A percentile compares a stretch with the other conserved stretches of the same genome.
Evolutionary conservation across 2,113 vertebrate species (phyloP).

Genomic region (Cyprinodon tularosa): DNA sequence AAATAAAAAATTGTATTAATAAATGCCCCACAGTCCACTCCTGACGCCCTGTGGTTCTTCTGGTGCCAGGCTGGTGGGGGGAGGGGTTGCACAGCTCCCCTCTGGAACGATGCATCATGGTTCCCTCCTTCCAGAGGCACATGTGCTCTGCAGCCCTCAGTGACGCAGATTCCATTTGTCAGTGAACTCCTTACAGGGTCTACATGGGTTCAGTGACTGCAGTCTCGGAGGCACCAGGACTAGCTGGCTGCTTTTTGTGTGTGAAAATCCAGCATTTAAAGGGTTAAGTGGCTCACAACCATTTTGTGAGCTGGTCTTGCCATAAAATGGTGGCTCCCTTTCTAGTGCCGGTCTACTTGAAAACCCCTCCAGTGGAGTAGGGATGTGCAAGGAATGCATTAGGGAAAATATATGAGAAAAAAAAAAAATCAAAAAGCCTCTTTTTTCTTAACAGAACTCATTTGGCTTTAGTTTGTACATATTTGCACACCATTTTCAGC

Average conservation of each 20-base stretch:
- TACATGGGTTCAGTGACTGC: neutral
- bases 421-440: neutral
- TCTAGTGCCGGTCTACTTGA: neutral
- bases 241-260: neutral
- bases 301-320: neutral
- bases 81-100: conserved; percentile 35
- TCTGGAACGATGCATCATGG: conserved; percentile 44
- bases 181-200: conserved; percentile 15
- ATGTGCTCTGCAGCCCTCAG: neutral
- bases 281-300: neutral
- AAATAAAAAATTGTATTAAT: neutral
- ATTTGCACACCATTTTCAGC: neutral
- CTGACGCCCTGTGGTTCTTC: conserved; percentile 27
- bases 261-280: neutral
- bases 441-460: neutral
- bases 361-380: neutral
- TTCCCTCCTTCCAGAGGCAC: conserved; percentile 25
- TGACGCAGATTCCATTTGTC: neutral
- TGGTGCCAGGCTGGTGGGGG: conserved; percentile 1
- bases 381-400: neutral
- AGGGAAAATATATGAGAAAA: neutral
- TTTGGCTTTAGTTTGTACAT: neutral
- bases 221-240: neutral
- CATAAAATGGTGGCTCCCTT: neutral
- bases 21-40: neutral